Conservation (phyloP, 2,888 invertebrate species). For the Brachynemurus nebulosus region DNA sequence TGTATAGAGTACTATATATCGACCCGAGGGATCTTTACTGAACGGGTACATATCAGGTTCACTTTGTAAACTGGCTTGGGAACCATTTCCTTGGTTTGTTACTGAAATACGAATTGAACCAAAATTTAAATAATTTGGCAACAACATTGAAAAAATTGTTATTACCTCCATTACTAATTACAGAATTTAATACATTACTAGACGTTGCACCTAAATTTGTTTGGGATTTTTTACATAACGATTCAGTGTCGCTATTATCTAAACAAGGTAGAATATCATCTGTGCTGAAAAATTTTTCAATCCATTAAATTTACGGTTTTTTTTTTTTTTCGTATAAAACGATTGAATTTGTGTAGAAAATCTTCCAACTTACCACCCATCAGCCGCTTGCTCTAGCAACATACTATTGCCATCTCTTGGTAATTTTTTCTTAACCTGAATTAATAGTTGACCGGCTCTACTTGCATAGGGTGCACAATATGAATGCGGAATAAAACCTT, state of each 20-base stretch:
- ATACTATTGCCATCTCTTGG: constrained; percentile 44
- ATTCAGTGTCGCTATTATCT: constrained; percentile 10
- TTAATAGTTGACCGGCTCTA: constrained; percentile 53
- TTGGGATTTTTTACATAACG: constrained; percentile 10
- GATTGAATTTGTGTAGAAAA: neutral
- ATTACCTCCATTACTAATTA: constrained; percentile 5
- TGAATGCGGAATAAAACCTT: constrained; percentile 90
- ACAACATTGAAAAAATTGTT: neutral
- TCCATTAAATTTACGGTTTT: neutral
- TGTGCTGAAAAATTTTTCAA: constrained; percentile 6
- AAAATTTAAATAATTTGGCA: neutral
- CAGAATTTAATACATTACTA: constrained; percentile 1
- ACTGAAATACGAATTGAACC: neutral
- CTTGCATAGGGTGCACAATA: constrained; percentile 80
- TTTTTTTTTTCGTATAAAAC: neutral
- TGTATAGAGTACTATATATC: constrained; percentile 85
- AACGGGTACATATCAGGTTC: constrained; percentile 53
- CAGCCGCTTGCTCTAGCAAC: constrained; percentile 7
- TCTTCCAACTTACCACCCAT: constrained; percentile 5
- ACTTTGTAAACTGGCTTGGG: constrained; percentile 36
- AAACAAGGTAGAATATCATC: constrained; percentile 9
- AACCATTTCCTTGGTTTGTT: constrained; percentile 25
- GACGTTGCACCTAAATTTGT: constrained; percentile 7
- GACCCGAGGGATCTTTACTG: constrained; percentile 71
- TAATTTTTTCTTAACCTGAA: constrained; percentile 70